These are phyloP conservation scores for Poecilia wingei DNA, from an alignment of 2,797 vertebrate species.

Conservation along the genomic window DNA sequence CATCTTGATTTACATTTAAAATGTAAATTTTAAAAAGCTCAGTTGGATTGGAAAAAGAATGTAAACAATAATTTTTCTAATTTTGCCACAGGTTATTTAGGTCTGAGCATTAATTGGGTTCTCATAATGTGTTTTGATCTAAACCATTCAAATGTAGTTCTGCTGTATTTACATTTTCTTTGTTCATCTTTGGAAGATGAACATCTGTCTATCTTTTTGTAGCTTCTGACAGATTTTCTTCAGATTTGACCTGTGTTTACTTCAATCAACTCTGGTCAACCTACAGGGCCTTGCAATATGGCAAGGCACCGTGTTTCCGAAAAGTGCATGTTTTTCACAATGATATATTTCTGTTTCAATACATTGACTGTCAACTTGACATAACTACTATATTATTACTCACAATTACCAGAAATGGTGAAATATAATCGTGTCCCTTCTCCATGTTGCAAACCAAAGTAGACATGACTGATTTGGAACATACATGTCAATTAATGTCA, in stretches of 20 bases:
- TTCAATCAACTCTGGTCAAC: not conserved
- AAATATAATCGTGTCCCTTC: not conserved
- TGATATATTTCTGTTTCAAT: not conserved
- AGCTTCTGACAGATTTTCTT: not conserved
- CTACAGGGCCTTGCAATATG: not conserved
- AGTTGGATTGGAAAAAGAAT: not conserved
- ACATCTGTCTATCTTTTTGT: not conserved
- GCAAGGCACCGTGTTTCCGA: not conserved
- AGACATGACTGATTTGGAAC: not conserved
- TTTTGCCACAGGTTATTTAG: not conserved
- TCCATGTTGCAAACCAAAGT: not conserved
- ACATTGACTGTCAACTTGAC: not conserved
- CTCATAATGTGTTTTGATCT: not conserved
- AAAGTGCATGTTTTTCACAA: not conserved
- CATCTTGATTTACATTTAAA: not conserved
- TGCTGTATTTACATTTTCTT: not conserved
- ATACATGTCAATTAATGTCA: not conserved
- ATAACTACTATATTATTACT: not conserved
- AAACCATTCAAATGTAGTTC: not conserved
- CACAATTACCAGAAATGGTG: not conserved
- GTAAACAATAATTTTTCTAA: not conserved
- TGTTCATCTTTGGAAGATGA: not conserved
- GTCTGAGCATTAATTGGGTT: not conserved
- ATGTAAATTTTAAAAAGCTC: not conserved
- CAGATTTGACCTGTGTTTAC: not conserved